Percentiles rank a stretch among this genome's conserved stretches.
phyloP scores from a whole-genome alignment of 2,113 vertebrate species.

The Myotis davidii region DNA sequence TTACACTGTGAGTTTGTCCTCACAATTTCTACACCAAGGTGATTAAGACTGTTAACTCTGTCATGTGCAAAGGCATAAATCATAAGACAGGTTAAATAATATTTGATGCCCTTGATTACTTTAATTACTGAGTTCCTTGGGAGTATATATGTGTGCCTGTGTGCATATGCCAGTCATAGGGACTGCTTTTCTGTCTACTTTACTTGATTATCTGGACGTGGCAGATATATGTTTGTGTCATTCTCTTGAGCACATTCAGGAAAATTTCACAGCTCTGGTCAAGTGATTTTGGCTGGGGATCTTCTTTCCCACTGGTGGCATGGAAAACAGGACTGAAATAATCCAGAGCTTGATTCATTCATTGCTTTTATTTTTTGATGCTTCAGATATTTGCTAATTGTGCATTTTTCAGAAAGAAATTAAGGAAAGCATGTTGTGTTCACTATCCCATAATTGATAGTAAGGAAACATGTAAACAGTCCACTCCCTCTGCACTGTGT shows the following conservation, averaged over 20 bases:
- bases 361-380: not conserved
- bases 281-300: not conserved
- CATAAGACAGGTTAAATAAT: not conserved
- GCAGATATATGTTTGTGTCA: not conserved
- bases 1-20: not conserved
- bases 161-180: not conserved
- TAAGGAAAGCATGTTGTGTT: not conserved
- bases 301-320: not conserved
- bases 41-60: not conserved
- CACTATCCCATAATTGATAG: not conserved
- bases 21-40: not conserved
- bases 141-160: not conserved
- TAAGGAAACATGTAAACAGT: not conserved
- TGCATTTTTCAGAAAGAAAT: not conserved
- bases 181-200: not conserved
- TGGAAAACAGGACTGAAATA: not conserved
- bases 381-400: not conserved
- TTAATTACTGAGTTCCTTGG: not conserved
- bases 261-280: not conserved
- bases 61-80: not conserved
- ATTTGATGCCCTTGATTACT: not conserved
- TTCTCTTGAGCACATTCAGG: not conserved
- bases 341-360: not conserved
- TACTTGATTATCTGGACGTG: not conserved
- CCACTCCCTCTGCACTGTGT: rapidly evolving